Percentiles rank a stretch among this genome's conserved stretches.
phyloP scores from a whole-genome alignment of 2,888 invertebrate species.

The Scaptodrosophila latifasciaeformis region DNA sequence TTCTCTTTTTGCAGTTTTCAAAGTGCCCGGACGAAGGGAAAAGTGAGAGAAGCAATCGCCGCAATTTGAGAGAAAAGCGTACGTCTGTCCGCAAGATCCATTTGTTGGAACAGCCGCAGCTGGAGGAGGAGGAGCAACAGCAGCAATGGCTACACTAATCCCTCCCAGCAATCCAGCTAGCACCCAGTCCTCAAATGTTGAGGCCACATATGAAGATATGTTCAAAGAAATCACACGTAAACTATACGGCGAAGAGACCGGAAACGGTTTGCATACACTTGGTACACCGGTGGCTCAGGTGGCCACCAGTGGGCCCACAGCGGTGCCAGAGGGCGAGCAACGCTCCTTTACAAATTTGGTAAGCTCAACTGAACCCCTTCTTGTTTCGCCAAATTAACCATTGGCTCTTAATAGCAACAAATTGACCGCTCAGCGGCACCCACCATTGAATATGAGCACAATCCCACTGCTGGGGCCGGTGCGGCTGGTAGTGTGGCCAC shows the following conservation, averaged over 20 bases:
- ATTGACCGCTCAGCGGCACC: slow-evolving; percentile 75
- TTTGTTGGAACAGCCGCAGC: slow-evolving; percentile 43
- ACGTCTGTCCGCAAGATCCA: slow-evolving; percentile 44
- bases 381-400: slow-evolving; percentile 10
- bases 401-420: slow-evolving; percentile 54
- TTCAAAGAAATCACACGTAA: slow-evolving; percentile 92
- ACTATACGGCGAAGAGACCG: slow-evolving; percentile 88
- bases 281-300: slow-evolving; percentile 75
- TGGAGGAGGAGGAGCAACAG: too few species aligned
- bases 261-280: slow-evolving; percentile 75
- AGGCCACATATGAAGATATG: slow-evolving; percentile 77
- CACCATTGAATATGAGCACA: slow-evolving; percentile 75
- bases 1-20: slow-evolving; percentile 53
- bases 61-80: slow-evolving; percentile 45
- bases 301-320: slow-evolving; percentile 75
- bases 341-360: slow-evolving; percentile 76
- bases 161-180: slow-evolving; percentile 60
- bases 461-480: slow-evolving; percentile 49
- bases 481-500: slow-evolving; percentile 48
- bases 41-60: slow-evolving; percentile 51
- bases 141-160: slow-evolving; percentile 76
- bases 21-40: slow-evolving; percentile 60
- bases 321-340: slow-evolving; percentile 75
- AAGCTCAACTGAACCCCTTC: slow-evolving; percentile 32
- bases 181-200: slow-evolving; percentile 74